Evolutionary conservation across 2,797 vertebrate species (phyloP), one percentile per base, ranked within the genome.

Genomic region (Enteromius trimaculatus): DNA sequence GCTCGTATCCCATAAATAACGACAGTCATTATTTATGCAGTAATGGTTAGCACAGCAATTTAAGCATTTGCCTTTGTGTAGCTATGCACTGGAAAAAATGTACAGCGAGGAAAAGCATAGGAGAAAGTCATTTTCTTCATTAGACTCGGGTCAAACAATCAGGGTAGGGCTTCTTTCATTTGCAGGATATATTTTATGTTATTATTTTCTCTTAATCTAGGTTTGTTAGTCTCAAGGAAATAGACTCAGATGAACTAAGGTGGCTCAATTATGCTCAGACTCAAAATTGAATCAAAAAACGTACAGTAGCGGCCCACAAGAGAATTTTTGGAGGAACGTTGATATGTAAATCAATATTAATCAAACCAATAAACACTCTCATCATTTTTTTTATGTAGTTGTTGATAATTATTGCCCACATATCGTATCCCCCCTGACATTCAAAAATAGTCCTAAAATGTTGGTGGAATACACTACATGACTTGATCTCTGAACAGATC

Each of bases 1-100:
- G 44, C 83, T 77, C 29, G 26, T 16, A 62, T 55, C 55, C 47
- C 66, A 75, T 64, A 81, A 55, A 85, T 72, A 71, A 82, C 21
- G 74, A 77, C 62, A 71, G 62, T 9, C 49, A 62, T 79, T 87
- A 10, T 78, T 79, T 82, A 70, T 78, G 55, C 80, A 19, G 26
- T 76, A 82, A 82, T 84, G 79, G 34, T 51, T 66, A 74, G 51
- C 72, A 34, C 23, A 82, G 68, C 77, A 80, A 44, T 64, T 64
- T 81, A 26, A 37, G 66, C n/a, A 60, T 66, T 39, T 49, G 49
- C 53, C 21, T 68, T 29, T 49, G 80, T 44, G n/a, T 31, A 31
- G 26, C 14, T 31, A 62, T 76, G 47, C 6, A 53, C 2, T 74
- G 49, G 5, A 62, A 29, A 64, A 64, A 31, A 31, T 21, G 62